Base-by-base conservation (phyloP, 1,140 invertebrate species). In the Aphidius gifuensis region DNA sequence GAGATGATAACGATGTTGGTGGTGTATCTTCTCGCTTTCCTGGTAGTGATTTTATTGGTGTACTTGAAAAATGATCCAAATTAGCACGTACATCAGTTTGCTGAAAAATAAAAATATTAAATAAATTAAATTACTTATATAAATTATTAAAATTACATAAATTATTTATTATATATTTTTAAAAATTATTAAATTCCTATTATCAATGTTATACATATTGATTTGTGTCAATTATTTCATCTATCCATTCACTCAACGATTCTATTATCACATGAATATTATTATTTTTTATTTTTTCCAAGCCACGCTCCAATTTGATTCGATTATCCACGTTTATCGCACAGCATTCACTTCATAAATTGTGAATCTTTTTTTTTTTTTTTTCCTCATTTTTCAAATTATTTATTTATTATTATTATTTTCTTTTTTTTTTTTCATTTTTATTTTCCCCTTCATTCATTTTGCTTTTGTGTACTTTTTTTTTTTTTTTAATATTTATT, bases 11-110 rank as follows among this genome's bases (percentile, higher is more conserved):
- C 60, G 75, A 74, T 70, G 79, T 72, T 44, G 79, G 78, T 58
- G 80, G 78, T 50, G 80, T 81, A 61, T 80, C 79, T 69, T 81
- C 80, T 61, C 80, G 74, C 55, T 82, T 82, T 9, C 68, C 73
- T 61, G 78, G 74, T 67, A 81, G 70, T 59, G 79, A 71, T 62
- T 81, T 80, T 39, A 80, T 71, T 70, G 79, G 76, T 38, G 77
- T 80, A 64, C 76, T 78, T 54, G 77, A 75, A 68, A 80, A 80
- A 64, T 81, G 80, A 43, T 81, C 80, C 70, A 81, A 62, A 53
- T 76, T 79, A 64, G 79, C 72, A 66, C 80, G 75, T 40, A 80
- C 79, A 66, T 81, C 80, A 64, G 80, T 81, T 73, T 81, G 80
- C 80, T 81, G 66, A 40, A 71, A 70, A 40, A 53, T n/a, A 62